Evolutionary conservation across 2,797 vertebrate genomes (phyloP).

Genomic region (Loriculus beryllinus): DNA sequence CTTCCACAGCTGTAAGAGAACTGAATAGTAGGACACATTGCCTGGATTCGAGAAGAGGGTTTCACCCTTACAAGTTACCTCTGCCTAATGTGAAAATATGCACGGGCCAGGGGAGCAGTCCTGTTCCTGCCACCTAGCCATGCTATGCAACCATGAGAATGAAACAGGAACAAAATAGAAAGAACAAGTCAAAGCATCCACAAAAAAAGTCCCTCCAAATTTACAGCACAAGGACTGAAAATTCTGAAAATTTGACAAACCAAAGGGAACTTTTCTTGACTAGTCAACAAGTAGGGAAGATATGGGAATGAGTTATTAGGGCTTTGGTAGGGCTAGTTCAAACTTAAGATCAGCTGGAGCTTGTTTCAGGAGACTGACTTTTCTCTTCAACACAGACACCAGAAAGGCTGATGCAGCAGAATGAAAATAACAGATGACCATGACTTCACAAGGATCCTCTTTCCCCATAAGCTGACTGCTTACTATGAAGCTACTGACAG

Average conservation of each 20-base stretch:
- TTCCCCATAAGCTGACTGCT: not conserved
- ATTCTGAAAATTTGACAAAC: not conserved
- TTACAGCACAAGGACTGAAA: not conserved
- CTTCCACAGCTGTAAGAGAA: not conserved
- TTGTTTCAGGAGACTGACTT: not conserved
- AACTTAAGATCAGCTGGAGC: not conserved
- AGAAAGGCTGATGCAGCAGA: slow-evolving; percentile 10
- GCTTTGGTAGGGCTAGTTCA: not conserved
- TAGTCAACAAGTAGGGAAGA: not conserved
- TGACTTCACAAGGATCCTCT: slow-evolving; percentile 9
- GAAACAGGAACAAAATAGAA: slow-evolving; percentile 20
- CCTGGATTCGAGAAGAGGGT: not conserved
- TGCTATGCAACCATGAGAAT: not conserved
- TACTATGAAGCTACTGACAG: not conserved
- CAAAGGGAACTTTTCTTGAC: not conserved
- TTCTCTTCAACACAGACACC: slow-evolving; percentile 1
- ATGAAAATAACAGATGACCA: not conserved
- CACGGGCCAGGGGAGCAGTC: not conserved
- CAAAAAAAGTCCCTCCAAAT: not conserved
- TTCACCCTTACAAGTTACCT: not conserved
- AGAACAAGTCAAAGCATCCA: not conserved
- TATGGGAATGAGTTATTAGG: not conserved
- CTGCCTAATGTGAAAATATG: not conserved
- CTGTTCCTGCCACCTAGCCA: not conserved
- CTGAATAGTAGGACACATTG: not conserved